A percentile compares a stretch with the other conserved stretches of the same genome.
These are phyloP conservation scores for Perdita meconis DNA, from an alignment of 2,888 invertebrate species.

Conservation along the genomic window DNA sequence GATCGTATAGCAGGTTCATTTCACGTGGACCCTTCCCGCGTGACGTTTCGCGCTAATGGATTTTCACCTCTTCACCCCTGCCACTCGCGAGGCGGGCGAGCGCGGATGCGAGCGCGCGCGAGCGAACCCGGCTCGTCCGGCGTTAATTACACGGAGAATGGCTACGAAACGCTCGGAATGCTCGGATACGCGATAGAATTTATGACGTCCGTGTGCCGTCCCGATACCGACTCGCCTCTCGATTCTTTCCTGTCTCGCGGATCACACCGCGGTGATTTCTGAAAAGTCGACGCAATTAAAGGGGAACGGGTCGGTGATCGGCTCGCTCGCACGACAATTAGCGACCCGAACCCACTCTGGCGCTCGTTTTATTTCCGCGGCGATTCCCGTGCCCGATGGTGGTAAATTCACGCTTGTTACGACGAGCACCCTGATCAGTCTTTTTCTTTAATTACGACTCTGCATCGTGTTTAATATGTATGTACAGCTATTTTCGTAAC, in stretches of 20 bases:
- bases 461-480: not conserved
- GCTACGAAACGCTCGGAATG: constrained; percentile 72
- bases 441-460: constrained; percentile 34
- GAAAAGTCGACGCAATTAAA: constrained; percentile 64
- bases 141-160: constrained; percentile 73
- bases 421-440: constrained; percentile 2
- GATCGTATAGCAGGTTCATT: constrained; percentile 71
- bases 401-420: constrained; percentile 36
- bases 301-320: constrained; percentile 13
- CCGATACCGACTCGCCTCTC: constrained; percentile 44
- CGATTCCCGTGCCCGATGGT: not conserved
- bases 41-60: constrained; percentile 73
- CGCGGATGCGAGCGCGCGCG: constrained; percentile 7
- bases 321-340: constrained; percentile 29
- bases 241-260: constrained; percentile 33
- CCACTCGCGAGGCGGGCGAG: constrained; percentile 40
- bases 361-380: constrained; percentile 3
- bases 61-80: constrained; percentile 74
- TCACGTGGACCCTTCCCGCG: constrained; percentile 65
- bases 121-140: constrained; percentile 63
- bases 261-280: constrained; percentile 46
- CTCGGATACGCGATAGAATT: constrained; percentile 69
- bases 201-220: constrained; percentile 64
- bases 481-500: not conserved
- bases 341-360: not conserved